These are phyloP conservation scores for Fulmarus glacialis DNA, from an alignment of 2,113 vertebrate species.

Conservation along the genomic window DNA sequence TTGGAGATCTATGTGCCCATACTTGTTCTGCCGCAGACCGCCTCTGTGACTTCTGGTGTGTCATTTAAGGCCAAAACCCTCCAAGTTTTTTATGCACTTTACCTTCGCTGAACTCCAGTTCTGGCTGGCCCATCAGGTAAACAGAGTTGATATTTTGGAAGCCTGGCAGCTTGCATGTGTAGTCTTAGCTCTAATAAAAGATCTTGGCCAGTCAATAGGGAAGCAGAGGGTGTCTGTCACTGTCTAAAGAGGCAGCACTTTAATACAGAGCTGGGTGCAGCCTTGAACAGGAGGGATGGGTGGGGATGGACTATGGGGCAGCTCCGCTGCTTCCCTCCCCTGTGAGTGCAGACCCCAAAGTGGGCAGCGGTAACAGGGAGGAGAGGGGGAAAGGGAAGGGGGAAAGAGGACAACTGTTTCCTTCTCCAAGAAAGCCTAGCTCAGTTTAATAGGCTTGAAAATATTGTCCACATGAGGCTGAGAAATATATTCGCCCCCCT, in stretches of 20 bases:
- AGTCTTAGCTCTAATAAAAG: background rate
- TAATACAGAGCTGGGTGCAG: background rate
- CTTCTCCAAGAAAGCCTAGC: background rate
- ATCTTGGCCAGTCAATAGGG: background rate
- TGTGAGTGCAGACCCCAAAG: background rate
- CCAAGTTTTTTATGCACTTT: background rate
- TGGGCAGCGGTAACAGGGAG: background rate
- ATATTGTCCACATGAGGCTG: background rate
- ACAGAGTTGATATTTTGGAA: background rate
- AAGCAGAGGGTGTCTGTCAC: background rate
- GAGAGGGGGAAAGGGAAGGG: background rate
- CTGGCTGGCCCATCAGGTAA: slow-evolving; percentile 15
- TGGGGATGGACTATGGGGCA: background rate
- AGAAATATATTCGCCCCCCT: background rate
- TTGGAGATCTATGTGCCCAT: fast-evolving
- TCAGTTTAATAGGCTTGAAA: background rate
- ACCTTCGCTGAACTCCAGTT: slow-evolving; percentile 7
- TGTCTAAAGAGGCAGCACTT: background rate
- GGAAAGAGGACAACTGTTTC: background rate
- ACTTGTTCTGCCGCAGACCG: background rate
- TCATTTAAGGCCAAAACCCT: background rate
- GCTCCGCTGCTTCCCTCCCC: background rate
- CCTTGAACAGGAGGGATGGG: background rate
- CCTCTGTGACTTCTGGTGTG: background rate
- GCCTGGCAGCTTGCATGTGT: background rate